Evolutionary conservation across 2,888 invertebrate genomes (phyloP).

Genomic region (Caenorhabditis sulstoni): DNA sequence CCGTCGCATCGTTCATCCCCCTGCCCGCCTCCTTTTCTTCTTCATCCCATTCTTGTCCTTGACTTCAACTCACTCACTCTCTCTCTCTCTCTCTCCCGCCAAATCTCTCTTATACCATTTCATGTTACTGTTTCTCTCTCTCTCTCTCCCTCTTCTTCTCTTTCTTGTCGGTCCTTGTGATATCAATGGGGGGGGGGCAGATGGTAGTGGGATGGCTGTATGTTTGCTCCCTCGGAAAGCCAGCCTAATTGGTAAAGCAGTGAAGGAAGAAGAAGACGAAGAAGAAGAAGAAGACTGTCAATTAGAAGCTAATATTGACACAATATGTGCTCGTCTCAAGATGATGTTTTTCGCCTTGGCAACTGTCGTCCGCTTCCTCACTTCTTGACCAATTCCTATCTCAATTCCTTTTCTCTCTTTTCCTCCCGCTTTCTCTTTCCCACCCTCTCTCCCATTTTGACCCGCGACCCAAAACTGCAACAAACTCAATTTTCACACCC

Average conservation of each 20-base stretch:
- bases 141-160: not conserved
- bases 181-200: not conserved
- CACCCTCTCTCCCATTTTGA: not conserved
- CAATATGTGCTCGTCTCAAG: conserved; percentile 33
- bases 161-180: not conserved
- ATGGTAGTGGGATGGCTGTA: not conserved
- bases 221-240: not conserved
- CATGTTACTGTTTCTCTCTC: conserved; percentile 2
- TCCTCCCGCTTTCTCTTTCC: conserved; percentile 6
- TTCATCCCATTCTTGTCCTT: conserved; percentile 34
- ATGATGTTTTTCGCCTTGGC: conserved; percentile 13
- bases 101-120: not conserved
- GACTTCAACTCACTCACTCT: conserved; percentile 30
- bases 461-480: conserved; percentile 39
- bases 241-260: conserved; percentile 17
- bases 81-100: conserved; percentile 4
- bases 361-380: conserved; percentile 6
- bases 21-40: not conserved
- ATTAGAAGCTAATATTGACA: conserved; percentile 45
- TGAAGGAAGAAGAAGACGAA: not conserved
- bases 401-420: conserved; percentile 4
- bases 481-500: conserved; percentile 46
- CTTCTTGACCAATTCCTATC: not conserved
- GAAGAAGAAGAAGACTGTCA: conserved; percentile 40
- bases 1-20: too few relatives aligned